Evolutionary conservation across 1,140 invertebrate genomes (phyloP).

Genomic region (Drosophila serrata): DNA sequence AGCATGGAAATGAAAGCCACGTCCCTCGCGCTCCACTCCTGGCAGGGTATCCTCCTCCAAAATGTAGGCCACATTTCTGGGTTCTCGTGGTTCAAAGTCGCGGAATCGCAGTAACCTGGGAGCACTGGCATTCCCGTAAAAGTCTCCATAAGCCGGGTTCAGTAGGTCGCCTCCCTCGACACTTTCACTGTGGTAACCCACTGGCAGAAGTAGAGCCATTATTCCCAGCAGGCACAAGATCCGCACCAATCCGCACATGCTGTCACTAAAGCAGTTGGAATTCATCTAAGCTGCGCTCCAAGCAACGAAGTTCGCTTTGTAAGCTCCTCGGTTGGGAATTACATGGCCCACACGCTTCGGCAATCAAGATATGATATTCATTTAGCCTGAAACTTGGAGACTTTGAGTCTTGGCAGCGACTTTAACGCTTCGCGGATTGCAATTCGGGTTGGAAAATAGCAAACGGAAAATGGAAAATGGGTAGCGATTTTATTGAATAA

Average conservation of each 20-base stretch:
- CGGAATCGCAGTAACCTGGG: conserved; percentile 61
- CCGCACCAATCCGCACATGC: conserved; percentile 54
- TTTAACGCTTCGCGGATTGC: conserved; percentile 26
- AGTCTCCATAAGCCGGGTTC: conserved; percentile 26
- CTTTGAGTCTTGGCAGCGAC: conserved; percentile 1
- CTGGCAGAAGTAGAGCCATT: conserved; percentile 27
- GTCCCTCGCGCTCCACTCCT: conserved; percentile 39
- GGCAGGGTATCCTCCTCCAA: background rate
- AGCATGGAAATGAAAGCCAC: conserved; percentile 77
- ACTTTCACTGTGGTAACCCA: conserved; percentile 27
- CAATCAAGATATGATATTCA: conserved; percentile 71
- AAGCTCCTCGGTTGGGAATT: conserved; percentile 36
- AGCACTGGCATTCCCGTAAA: conserved; percentile 50
- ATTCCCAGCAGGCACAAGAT: conserved; percentile 28
- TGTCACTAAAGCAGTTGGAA: conserved; percentile 29
- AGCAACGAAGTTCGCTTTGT: conserved; percentile 24
- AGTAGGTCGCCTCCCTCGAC: conserved; percentile 9
- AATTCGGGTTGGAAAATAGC: conserved; percentile 2
- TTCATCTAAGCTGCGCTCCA: conserved; percentile 40
- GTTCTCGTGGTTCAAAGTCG: conserved; percentile 70
- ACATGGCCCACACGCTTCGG: conserved; percentile 54
- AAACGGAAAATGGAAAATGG: conserved; percentile 14
- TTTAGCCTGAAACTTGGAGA: conserved; percentile 49
- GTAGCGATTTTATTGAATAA: conserved; percentile 43
- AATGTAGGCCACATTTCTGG: background rate